Conservation (phyloP, 2,113 vertebrate genomes). For the Hyperoodon ampullatus region DNA sequence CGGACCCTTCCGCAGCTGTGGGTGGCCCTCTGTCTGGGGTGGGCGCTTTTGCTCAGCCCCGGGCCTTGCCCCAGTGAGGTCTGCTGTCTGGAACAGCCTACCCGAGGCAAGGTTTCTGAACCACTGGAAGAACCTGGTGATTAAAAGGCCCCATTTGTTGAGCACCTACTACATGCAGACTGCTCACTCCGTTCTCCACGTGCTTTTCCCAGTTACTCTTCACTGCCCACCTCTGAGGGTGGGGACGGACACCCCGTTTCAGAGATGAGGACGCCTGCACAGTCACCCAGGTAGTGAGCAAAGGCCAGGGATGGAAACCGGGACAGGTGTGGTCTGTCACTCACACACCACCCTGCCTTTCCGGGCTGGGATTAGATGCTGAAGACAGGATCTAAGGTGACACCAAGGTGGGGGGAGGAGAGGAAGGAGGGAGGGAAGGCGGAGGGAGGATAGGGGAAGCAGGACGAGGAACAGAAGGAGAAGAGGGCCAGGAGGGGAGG, state of each 20-base stretch:
- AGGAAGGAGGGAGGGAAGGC: neutral
- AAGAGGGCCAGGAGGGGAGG: neutral
- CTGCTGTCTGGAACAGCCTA: neutral
- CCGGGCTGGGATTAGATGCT: neutral
- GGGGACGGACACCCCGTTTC: neutral
- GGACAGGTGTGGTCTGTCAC: neutral
- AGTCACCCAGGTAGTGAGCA: neutral
- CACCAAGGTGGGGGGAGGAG: neutral
- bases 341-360: neutral
- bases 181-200: fast-evolving
- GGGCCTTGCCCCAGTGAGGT: fast-evolving
- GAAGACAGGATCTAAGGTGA: neutral
- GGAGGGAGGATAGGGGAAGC: neutral
- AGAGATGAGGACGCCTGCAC: neutral
- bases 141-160: fast-evolving
- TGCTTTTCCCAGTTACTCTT: neutral
- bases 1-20: neutral
- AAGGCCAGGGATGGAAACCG: neutral
- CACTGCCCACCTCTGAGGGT: neutral
- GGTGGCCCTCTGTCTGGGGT: neutral
- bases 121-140: neutral
- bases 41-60: neutral
- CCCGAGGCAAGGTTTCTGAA: neutral
- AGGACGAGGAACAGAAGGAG: fast-evolving
- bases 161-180: neutral